These are phyloP conservation scores for Cavia aperea DNA, from an alignment of 2,113 vertebrate genomes.

Conservation along the genomic window DNA sequence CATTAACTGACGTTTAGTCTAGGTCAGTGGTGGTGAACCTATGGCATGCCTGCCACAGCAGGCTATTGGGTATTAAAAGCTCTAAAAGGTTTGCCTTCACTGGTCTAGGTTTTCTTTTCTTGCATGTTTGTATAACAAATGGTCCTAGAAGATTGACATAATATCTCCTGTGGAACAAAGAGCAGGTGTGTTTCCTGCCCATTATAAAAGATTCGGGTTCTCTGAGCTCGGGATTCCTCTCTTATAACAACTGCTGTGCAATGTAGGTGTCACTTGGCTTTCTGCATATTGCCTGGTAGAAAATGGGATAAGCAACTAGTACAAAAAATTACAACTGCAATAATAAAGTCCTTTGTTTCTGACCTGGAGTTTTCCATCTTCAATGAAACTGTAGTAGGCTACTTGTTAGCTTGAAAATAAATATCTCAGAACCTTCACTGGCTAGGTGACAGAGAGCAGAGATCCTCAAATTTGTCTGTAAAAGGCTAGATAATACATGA, in stretches of 20 bases:
- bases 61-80: neutral
- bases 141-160: neutral
- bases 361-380: neutral
- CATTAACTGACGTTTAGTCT: neutral
- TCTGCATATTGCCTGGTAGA: neutral
- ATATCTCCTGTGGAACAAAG: neutral
- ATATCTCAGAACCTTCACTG: neutral
- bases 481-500: neutral
- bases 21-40: neutral
- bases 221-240: neutral
- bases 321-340: neutral
- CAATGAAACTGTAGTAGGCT: neutral
- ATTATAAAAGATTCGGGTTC: neutral
- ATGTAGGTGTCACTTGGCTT: neutral
- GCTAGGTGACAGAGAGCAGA: neutral
- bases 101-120: neutral
- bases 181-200: neutral
- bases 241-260: neutral
- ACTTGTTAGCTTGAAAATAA: neutral
- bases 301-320: neutral
- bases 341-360: conserved; percentile 25
- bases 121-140: neutral
- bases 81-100: neutral
- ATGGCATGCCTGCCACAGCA: neutral
- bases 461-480: neutral